Evolutionary conservation across 2,797 vertebrate genomes (phyloP).

Genomic region (Helostoma temminkii): DNA sequence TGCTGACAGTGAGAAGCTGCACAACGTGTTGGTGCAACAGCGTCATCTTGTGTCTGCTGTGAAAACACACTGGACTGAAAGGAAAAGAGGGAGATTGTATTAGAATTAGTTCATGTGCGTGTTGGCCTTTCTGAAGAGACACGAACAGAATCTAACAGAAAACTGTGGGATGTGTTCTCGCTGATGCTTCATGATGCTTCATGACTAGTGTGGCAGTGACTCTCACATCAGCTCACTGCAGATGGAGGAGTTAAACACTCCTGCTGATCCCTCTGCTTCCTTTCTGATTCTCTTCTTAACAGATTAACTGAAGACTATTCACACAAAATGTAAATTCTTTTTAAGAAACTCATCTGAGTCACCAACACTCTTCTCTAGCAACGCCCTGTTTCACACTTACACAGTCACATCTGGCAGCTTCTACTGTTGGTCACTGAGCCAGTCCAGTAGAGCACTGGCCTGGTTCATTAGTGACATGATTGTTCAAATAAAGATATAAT

Average conservation of each 20-base stretch:
- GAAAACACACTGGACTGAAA: background rate
- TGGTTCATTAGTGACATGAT: background rate
- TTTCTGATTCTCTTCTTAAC: constrained; percentile 4
- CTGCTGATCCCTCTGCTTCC: too few relatives aligned
- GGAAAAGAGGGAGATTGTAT: background rate
- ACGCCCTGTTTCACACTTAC: constrained; percentile 16
- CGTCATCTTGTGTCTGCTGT: constrained; percentile 68
- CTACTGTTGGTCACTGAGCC: background rate
- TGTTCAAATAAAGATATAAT: too few relatives aligned
- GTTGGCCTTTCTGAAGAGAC: background rate
- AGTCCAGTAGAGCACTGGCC: background rate
- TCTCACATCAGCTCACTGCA: constrained; percentile 46
- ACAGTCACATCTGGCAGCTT: constrained; percentile 10
- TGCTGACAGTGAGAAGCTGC: background rate
- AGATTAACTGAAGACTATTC: constrained; percentile 34
- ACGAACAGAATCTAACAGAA: background rate
- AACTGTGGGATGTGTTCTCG: too few relatives aligned
- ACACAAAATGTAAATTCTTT: constrained; percentile 21
- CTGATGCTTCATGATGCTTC: constrained; percentile 40
- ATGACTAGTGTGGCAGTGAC: constrained; percentile 54
- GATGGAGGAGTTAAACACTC: too few relatives aligned
- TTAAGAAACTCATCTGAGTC: background rate
- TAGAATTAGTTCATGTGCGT: too few relatives aligned
- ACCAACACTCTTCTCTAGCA: background rate
- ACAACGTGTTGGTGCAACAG: constrained; percentile 66